Conservation (phyloP, 2,888 invertebrate genomes). For the Cephus pulcher region DNA sequence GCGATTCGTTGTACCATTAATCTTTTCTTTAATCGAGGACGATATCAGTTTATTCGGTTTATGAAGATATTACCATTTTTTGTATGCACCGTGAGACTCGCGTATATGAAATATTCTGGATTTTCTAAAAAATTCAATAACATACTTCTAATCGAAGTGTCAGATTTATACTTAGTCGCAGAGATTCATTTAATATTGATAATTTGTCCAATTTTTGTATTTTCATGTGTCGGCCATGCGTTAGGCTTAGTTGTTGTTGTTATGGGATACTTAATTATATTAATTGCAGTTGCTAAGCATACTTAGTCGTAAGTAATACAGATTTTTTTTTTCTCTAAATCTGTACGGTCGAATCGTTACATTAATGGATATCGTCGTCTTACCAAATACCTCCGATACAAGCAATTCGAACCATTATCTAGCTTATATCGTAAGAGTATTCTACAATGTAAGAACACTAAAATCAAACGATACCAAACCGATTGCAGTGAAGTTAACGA, state of each 20-base stretch:
- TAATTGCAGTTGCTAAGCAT: neutral
- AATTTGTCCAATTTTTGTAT: neutral
- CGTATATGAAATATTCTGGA: neutral
- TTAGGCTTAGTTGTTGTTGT: neutral
- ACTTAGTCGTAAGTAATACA: neutral
- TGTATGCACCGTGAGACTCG: neutral
- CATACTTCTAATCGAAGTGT: neutral
- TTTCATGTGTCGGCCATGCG: neutral
- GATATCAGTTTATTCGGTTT: neutral
- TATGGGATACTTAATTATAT: neutral
- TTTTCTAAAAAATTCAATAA: neutral
- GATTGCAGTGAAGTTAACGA: neutral
- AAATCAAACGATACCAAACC: neutral
- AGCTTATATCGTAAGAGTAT: neutral
- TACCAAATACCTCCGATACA: neutral
- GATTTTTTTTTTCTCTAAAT: neutral
- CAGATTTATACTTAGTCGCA: neutral
- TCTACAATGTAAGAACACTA: neutral
- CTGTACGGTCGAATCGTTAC: neutral
- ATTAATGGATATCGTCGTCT: neutral
- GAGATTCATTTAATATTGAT: neutral
- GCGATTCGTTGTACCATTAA: neutral
- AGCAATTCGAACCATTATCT: neutral
- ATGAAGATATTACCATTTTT: neutral
- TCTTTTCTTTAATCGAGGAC: neutral